Evolutionary conservation across 2,888 invertebrate genomes (phyloP), one percentile per base, ranked within the genome.

Genomic region (Terebella lapidaria): DNA sequence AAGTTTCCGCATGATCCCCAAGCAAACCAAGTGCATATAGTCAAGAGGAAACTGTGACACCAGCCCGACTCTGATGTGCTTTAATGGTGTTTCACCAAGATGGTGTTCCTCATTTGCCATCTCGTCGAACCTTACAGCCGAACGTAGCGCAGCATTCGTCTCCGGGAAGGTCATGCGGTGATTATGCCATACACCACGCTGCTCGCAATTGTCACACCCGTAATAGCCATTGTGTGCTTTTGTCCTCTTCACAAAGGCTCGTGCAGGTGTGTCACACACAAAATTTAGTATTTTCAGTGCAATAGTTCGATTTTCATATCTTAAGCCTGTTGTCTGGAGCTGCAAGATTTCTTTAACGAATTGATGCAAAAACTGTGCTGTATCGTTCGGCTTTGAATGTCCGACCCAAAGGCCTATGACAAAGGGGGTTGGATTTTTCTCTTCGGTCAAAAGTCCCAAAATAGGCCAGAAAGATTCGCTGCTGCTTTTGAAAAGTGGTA

Each of bases 221-320:
- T 65, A 62, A 64, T 71, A 73, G 1, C 70, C 74, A 60, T 54
- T 70, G 58, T 72, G 71, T 3, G 67, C 65, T 63, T 73, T 73
- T 3, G 56, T 60, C 10, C 54, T 47, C 45, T 71, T 71, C 3
- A 76, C 63, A 68, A 67, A 72, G 20, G 67, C 63, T 61, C 72
- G 63, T 2, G 74, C 74, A 29, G 72, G 72, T 25, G 72, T 62
- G 69, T 76, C 74, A 66, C 74, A 73, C 10, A 73, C 62, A 53
- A 74, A 58, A 35, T n/a, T 35, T 56, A 60, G 52, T 58, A 59
- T 52, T 67, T n/a, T 35, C 10, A 35, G n/a, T 35, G 42, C 42
- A 15, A 35, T 35, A n/a, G 42, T 35, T 35, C 42, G 10, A 10
- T n/a, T 35, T 3, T 24, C 15, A 18, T 3, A 25, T n/a, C 2